Evolutionary conservation across 2,113 vertebrate species (phyloP).

Genomic region (Scophthalmus maximus): DNA sequence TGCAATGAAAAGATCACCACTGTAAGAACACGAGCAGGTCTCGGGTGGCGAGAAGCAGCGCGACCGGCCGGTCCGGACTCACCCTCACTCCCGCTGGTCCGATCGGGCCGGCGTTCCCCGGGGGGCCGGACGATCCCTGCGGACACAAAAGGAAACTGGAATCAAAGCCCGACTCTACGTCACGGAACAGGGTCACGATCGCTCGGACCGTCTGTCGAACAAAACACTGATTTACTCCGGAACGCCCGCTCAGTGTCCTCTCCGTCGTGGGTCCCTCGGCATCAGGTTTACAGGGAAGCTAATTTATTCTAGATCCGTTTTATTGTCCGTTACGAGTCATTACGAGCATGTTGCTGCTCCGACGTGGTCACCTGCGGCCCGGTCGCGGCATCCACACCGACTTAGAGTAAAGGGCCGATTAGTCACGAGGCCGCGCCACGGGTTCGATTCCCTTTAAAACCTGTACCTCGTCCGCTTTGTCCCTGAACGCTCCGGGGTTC

Average conservation of each 20-base stretch:
- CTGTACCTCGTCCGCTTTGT: no score
- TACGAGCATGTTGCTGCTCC: conserved; percentile 68
- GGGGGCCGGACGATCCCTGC: conserved; percentile 89
- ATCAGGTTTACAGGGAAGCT: conserved; percentile 72
- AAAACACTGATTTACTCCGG: conserved; percentile 50
- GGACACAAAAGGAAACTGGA: not conserved
- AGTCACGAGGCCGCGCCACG: no score
- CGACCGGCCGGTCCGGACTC: conserved; percentile 51
- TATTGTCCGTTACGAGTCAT: conserved; percentile 72
- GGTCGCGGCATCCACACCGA: not conserved
- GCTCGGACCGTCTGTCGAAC: no score
- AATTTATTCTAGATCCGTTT: conserved; percentile 74
- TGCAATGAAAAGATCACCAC: conserved; percentile 65
- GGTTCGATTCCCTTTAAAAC: no score
- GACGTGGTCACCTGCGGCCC: conserved; percentile 72
- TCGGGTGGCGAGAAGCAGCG: not conserved
- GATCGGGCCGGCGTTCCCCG: conserved; percentile 87
- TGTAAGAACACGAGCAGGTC: not conserved
- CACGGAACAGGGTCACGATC: conserved; percentile 7
- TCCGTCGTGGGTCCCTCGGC: conserved; percentile 73
- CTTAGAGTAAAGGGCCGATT: no score
- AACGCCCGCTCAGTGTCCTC: conserved; percentile 3
- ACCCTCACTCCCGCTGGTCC: conserved; percentile 93
- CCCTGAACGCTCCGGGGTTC: no score
- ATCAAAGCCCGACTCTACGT: conserved; percentile 18